Conservation (phyloP, 2,113 vertebrate species). For the Pipra filicauda region DNA sequence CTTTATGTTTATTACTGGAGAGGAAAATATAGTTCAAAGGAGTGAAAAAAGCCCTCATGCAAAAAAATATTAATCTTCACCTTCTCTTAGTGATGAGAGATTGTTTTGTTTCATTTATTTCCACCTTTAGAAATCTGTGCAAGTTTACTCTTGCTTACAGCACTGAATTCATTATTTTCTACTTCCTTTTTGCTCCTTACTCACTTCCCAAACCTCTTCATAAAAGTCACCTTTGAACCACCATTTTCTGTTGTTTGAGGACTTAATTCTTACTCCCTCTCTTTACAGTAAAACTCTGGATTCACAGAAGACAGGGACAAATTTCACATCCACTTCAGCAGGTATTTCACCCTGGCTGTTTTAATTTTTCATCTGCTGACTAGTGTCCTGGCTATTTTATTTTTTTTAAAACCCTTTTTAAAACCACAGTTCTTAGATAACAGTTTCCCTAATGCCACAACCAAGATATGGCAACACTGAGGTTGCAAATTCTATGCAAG, state of each 20-base stretch:
- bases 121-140: not conserved
- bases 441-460: not conserved
- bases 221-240: not conserved
- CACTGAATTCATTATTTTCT: not conserved
- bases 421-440: not conserved
- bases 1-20: not conserved
- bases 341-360: not conserved
- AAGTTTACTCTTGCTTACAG: not conserved
- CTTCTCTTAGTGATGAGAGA: not conserved
- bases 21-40: not conserved
- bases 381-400: not conserved
- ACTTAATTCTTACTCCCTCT: not conserved
- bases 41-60: not conserved
- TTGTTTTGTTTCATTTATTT: not conserved
- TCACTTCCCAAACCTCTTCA: not conserved
- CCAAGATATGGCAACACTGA: not conserved
- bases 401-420: not conserved
- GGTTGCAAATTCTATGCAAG: not conserved
- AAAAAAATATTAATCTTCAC: constrained; percentile 37
- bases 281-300: not conserved
- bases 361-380: not conserved
- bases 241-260: not conserved
- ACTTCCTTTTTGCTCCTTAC: not conserved
- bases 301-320: not conserved
- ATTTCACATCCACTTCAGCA: not conserved